phyloP scores from a whole-genome alignment of 2,113 vertebrate genomes.

The Pteropus alecto region DNA sequence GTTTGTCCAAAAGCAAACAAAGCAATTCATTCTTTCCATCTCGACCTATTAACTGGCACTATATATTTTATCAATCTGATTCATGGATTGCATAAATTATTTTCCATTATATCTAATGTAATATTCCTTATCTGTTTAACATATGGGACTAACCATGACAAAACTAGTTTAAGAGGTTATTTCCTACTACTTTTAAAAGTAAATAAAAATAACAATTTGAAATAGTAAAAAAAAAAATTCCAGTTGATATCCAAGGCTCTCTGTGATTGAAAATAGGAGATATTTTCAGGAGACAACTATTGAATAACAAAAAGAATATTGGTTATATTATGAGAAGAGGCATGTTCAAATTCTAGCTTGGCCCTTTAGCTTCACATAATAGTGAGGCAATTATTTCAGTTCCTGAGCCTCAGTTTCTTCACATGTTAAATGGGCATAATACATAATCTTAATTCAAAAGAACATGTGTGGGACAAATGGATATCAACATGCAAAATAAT shows the following conservation, averaged over 20 bases:
- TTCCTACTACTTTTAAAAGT: background rate
- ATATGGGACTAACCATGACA: background rate
- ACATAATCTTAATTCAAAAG: background rate
- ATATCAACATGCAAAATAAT: background rate
- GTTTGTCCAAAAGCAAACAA: background rate
- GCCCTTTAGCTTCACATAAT: background rate
- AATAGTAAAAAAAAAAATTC: background rate
- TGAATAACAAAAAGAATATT: background rate
- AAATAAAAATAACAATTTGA: background rate
- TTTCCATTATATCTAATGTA: background rate
- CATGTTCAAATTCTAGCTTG: background rate
- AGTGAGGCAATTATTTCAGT: too few species aligned
- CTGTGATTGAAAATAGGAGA: background rate
- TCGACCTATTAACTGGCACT: background rate
- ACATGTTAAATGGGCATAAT: background rate
- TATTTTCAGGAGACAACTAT: background rate
- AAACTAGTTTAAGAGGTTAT: background rate
- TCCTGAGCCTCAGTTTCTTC: background rate
- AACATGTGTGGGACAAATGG: background rate
- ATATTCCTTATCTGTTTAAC: background rate
- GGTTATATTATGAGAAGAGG: background rate
- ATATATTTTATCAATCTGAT: background rate
- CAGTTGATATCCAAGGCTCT: background rate
- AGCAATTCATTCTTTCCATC: background rate
- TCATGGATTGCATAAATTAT: background rate